Percentiles rank a stretch among this genome's conserved stretches.
These are phyloP conservation scores for Pseudolaguvia tuberculata DNA, from an alignment of 2,113 vertebrate species.

Conservation along the genomic window DNA sequence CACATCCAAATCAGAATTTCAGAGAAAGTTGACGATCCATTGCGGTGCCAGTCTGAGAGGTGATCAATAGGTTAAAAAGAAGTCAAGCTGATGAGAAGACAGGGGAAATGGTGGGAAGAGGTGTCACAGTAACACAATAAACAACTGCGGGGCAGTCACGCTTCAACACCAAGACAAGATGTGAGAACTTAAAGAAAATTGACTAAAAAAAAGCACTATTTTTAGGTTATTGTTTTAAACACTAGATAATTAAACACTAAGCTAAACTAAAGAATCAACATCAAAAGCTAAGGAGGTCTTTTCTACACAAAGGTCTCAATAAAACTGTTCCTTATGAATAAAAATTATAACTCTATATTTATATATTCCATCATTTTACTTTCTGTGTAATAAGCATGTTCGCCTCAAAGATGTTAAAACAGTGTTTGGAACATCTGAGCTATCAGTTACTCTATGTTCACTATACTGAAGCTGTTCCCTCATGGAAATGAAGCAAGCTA, in stretches of 20 bases:
- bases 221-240: not conserved
- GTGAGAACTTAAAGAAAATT: conserved; percentile 55
- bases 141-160: conserved; percentile 54
- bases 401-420: too few species aligned
- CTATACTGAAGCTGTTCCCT: too few species aligned
- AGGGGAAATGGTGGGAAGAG: conserved; percentile 51
- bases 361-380: not conserved
- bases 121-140: conserved; percentile 63
- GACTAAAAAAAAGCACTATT: not conserved
- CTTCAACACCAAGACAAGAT: conserved; percentile 56
- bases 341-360: too few species aligned
- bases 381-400: not conserved
- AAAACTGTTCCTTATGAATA: not conserved
- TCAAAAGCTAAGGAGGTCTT: not conserved
- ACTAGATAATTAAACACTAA: too few species aligned
- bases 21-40: conserved; percentile 49
- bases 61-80: conserved; percentile 77
- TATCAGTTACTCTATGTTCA: too few species aligned
- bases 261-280: not conserved
- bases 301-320: not conserved
- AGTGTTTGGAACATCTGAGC: too few species aligned
- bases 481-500: too few species aligned
- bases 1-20: conserved; percentile 64
- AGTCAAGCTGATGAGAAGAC: conserved; percentile 86
- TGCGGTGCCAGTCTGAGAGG: conserved; percentile 79